A percentile compares a stretch with the other conserved stretches of the same genome.
Conservation (phyloP, 2,113 vertebrate genomes). For the Peromyscus polionotus region DNA sequence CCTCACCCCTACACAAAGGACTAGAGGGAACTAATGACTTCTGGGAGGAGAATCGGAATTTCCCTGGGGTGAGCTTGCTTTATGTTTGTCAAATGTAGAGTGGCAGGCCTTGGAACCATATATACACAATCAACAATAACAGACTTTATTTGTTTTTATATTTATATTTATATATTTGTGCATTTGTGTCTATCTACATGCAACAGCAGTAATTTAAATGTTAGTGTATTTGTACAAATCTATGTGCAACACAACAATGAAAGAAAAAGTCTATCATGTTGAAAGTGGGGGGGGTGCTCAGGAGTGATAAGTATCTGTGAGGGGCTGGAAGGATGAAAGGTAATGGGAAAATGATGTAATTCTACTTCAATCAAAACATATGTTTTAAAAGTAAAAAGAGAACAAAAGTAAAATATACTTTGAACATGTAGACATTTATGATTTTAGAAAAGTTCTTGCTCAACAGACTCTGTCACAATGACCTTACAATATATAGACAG, state of each 20-base stretch:
- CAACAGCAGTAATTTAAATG: neutral
- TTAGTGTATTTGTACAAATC: neutral
- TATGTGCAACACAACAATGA: neutral
- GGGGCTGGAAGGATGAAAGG: neutral
- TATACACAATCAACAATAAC: neutral
- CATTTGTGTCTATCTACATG: neutral
- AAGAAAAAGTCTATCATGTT: neutral
- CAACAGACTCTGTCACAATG: neutral
- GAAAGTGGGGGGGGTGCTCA: neutral
- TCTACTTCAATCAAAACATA: neutral
- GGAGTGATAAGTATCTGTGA: neutral
- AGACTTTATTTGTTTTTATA: neutral
- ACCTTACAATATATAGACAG: neutral
- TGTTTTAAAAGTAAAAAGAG: neutral
- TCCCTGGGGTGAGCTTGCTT: neutral
- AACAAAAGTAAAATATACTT: neutral
- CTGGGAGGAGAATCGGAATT: neutral
- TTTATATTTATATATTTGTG: neutral
- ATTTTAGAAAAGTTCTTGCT: neutral
- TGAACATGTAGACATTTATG: neutral
- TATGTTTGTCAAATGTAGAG: neutral
- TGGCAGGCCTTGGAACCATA: neutral
- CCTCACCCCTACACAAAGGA: neutral
- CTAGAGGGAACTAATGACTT: neutral
- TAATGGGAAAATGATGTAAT: neutral